Evolutionary conservation across 2,113 vertebrate species (phyloP).

Genomic region (Scomber colias): DNA sequence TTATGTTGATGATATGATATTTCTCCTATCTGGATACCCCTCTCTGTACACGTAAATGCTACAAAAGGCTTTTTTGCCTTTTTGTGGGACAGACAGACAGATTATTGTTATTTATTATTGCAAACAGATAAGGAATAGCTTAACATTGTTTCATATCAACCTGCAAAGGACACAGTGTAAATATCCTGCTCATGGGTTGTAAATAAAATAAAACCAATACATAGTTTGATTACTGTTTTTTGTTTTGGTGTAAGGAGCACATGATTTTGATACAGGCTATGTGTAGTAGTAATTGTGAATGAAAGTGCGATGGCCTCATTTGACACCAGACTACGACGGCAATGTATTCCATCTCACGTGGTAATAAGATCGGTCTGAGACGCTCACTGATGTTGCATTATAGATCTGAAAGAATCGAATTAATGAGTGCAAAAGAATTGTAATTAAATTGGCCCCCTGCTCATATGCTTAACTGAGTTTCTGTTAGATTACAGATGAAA

Average conservation of each 20-base stretch:
- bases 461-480: constrained; percentile 16
- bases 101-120: constrained; percentile 43
- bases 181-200: constrained; percentile 21
- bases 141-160: constrained; percentile 12
- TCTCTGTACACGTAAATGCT: constrained; percentile 43
- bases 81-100: constrained; percentile 31
- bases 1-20: constrained; percentile 43
- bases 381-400: constrained; percentile 6
- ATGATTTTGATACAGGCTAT: constrained; percentile 11
- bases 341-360: constrained; percentile 29
- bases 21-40: constrained; percentile 5
- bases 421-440: constrained; percentile 8
- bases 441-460: constrained; percentile 43
- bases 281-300: constrained; percentile 34
- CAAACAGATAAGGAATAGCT: constrained; percentile 32
- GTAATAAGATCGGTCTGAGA: constrained; percentile 31
- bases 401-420: constrained; percentile 37
- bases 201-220: neutral
- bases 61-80: constrained; percentile 38
- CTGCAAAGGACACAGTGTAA: constrained; percentile 29
- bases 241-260: constrained; percentile 29
- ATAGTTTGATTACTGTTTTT: constrained; percentile 8
- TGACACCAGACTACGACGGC: neutral
- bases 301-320: constrained; percentile 20
- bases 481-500: constrained; percentile 34